A percentile compares a stretch with the other conserved stretches of the same genome.
Conservation (phyloP, 2,888 invertebrate species). For the Drosophila kokeensis region DNA sequence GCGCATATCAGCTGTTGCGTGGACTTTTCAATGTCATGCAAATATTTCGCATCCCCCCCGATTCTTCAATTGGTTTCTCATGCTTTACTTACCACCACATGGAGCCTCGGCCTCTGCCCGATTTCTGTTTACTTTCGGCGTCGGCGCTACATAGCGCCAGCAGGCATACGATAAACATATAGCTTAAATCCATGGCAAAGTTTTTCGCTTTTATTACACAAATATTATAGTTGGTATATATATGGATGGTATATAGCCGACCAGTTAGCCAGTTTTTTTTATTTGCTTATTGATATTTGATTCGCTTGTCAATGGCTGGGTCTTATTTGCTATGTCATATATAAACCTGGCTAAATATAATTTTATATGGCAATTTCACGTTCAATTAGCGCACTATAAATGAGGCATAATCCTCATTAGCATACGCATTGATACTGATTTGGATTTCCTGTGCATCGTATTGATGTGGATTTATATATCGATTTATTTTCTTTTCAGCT, state of each 20-base stretch:
- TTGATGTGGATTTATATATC: conserved; percentile 28
- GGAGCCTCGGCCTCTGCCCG: conserved; percentile 93
- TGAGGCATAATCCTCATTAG: conserved; percentile 72
- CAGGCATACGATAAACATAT: conserved; percentile 80
- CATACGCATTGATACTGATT: conserved; percentile 57
- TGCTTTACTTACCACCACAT: conserved; percentile 94
- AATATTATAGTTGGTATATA: conserved; percentile 26
- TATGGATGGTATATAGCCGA: conserved; percentile 28
- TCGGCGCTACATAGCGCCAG: conserved; percentile 79
- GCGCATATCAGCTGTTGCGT: conserved; percentile 37
- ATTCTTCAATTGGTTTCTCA: conserved; percentile 17
- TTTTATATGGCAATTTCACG: conserved; percentile 80
- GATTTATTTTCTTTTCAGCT: conserved; percentile 22
- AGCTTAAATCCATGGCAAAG: conserved; percentile 82
- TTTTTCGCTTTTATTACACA: conserved; percentile 36
- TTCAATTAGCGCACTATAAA: conserved; percentile 83
- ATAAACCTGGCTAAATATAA: conserved; percentile 37
- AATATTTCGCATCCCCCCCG: neutral
- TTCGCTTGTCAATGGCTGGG: conserved; percentile 45
- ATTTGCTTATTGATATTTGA: conserved; percentile 31
- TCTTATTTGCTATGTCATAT: conserved; percentile 26
- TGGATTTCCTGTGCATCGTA: conserved; percentile 55
- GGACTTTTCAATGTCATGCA: conserved; percentile 54
- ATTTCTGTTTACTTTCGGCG: conserved; percentile 86
- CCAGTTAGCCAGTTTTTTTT: conserved; percentile 37